Evolutionary conservation across 1,140 invertebrate species (phyloP), one percentile per base, ranked within the genome.

Genomic region (Neotoxoptera formosana): DNA sequence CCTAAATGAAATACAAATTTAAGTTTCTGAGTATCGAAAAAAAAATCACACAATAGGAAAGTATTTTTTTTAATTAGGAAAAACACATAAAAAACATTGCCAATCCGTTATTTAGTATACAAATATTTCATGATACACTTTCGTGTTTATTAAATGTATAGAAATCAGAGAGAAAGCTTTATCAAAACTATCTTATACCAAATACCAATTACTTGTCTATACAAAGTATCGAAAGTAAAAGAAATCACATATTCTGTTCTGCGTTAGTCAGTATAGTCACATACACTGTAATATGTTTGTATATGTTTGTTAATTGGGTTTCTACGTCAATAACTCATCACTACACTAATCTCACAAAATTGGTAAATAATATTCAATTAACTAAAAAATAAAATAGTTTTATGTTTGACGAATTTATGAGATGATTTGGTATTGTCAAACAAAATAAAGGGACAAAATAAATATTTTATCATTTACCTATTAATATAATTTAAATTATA

Each of bases 91-190:
- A 60, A 76, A n/a, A n/a, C 60, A 76, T n/a, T n/a, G n/a, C 14
- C 17, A 76, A n/a, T 76, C n/a, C 9, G 30, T 23, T 83, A 41
- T 88, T 88, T n/a, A 48, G 7, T 89, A 34, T 53, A 60, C 34
- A 45, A 41, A 60, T 20, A 60, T 41, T 60, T 41, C 4, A 25
- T 41, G 88, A 60, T 90, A 90, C 11, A 41, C 53, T 60, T 90
- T 90, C 53, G 14, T 25, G 34, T 90, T 90, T 4, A 90, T 90
- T 67, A 67, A 45, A 30, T 90, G 25, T 67, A 67, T 90, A 90
- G 89, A 90, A 90, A 90, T 67, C 89, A 90, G 34, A 90, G 89
- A 67, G 89, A 90, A 90, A 90, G 89, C 89, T 67, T 90, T n/a
- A 21, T 67, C 53, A 30, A 45, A 90, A 90, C 88, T 60, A 90